A percentile compares a stretch with the other conserved stretches of the same genome.
Evolutionary conservation across 92 coral and sea anemone species (phyloP).

Genomic region (Epizoanthus stellaris): DNA sequence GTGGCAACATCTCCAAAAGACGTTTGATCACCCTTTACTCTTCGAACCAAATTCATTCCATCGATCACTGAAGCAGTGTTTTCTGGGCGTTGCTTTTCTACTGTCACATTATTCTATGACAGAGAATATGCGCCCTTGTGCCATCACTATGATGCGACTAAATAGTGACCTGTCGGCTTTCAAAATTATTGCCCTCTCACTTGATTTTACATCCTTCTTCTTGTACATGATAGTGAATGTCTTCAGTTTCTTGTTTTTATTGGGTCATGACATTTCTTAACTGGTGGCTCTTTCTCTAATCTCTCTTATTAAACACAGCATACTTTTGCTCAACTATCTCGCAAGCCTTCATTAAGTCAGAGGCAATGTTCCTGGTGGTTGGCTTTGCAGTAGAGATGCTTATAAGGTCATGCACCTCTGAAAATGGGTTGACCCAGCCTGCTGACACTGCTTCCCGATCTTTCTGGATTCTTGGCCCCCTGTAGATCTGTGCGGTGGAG

Average conservation of each 20-base stretch:
- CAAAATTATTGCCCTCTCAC: conserved; percentile 34
- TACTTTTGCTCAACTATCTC: conserved; percentile 26
- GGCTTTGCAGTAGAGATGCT: conserved; percentile 53
- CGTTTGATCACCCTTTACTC: conserved; percentile 50
- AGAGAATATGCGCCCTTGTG: conserved; percentile 43
- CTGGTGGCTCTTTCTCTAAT: neutral
- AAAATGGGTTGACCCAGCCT: conserved; percentile 45
- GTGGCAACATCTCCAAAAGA: conserved; percentile 41
- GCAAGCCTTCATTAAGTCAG: conserved; percentile 38
- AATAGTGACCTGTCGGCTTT: conserved; percentile 30
- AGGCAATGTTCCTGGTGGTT: conserved; percentile 39
- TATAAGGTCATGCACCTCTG: conserved; percentile 38
- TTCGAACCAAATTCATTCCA: conserved; percentile 60
- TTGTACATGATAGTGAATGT: conserved; percentile 20
- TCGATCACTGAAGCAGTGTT: conserved; percentile 57
- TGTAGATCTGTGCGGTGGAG: conserved; percentile 43
- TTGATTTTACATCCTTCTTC: conserved; percentile 22
- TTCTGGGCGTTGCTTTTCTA: conserved; percentile 22
- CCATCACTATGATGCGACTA: conserved; percentile 33
- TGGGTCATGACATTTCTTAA: conserved; percentile 21
- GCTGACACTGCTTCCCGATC: conserved; percentile 47
- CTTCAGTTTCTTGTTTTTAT: conserved; percentile 7
- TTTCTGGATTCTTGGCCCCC: conserved; percentile 28
- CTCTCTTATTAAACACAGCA: conserved; percentile 15
- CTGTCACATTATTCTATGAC: conserved; percentile 50